phyloP scores from a whole-genome alignment of 2,113 vertebrate species.

The Indicator indicator region DNA sequence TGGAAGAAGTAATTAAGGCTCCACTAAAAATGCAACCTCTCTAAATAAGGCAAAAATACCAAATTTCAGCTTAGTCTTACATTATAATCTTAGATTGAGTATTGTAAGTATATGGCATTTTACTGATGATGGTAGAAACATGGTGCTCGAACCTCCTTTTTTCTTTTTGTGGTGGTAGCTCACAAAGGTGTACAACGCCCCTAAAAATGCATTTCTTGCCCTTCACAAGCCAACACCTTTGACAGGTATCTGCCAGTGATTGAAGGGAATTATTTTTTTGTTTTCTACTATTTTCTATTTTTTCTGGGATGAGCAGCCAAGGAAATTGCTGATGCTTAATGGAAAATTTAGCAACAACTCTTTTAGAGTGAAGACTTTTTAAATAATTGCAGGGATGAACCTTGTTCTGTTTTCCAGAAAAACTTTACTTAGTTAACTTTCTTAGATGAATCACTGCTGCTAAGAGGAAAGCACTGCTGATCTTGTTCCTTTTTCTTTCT shows the following conservation, averaged over 20 bases:
- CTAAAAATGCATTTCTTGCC: neutral
- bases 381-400: neutral
- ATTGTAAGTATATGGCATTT: neutral
- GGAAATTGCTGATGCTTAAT: neutral
- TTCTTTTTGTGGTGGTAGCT: neutral
- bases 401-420: neutral
- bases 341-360: neutral
- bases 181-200: neutral
- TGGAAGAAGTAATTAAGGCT: constrained; percentile 35
- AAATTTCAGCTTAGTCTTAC: neutral
- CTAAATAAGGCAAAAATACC: neutral
- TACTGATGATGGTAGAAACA: neutral
- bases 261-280: neutral
- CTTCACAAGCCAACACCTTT: neutral
- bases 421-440: neutral
- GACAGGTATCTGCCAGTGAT: neutral
- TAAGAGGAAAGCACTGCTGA: neutral
- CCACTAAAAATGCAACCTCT: neutral
- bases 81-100: neutral
- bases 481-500: neutral
- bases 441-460: neutral
- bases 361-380: neutral
- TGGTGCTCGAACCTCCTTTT: neutral
- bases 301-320: neutral
- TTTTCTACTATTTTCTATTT: neutral